These are phyloP conservation scores for Murina feae DNA, from an alignment of 2,113 vertebrate species.

Conservation along the genomic window DNA sequence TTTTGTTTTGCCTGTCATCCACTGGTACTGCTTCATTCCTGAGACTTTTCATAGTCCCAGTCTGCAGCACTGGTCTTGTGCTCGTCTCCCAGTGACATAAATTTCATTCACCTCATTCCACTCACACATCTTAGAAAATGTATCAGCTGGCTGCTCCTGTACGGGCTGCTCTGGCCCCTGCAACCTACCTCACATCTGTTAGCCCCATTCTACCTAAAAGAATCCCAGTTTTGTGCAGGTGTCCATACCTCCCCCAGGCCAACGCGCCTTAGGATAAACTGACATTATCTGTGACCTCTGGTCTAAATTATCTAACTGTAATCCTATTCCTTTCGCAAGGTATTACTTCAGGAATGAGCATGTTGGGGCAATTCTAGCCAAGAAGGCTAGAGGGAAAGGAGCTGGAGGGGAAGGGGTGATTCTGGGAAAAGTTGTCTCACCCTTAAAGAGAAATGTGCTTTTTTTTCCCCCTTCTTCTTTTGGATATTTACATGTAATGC, in stretches of 20 bases:
- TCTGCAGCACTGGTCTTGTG: background rate
- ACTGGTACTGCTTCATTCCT: background rate
- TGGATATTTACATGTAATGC: background rate
- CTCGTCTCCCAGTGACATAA: background rate
- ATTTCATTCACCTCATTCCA: background rate
- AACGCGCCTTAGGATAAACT: background rate
- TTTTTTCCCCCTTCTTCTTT: background rate
- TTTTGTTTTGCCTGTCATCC: background rate
- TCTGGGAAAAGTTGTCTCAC: background rate
- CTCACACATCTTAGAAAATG: background rate
- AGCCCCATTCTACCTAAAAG: background rate
- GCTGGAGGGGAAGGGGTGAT: background rate
- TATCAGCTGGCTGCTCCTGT: background rate
- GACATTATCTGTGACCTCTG: background rate
- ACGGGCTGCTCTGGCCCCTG: background rate
- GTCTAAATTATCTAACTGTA: background rate
- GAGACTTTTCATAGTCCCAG: background rate
- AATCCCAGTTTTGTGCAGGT: background rate
- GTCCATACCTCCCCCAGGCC: background rate
- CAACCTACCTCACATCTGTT: background rate
- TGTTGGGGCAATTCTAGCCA: background rate
- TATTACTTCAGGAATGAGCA: background rate
- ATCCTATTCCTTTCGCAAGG: background rate
- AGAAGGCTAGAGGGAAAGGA: background rate
- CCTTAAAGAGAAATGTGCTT: background rate